A percentile compares a stretch with the other conserved stretches of the same genome.
Evolutionary conservation across 35 echinoderm and acorn worm species (phyloP).

Genomic region (Nesometra sesokonis): DNA sequence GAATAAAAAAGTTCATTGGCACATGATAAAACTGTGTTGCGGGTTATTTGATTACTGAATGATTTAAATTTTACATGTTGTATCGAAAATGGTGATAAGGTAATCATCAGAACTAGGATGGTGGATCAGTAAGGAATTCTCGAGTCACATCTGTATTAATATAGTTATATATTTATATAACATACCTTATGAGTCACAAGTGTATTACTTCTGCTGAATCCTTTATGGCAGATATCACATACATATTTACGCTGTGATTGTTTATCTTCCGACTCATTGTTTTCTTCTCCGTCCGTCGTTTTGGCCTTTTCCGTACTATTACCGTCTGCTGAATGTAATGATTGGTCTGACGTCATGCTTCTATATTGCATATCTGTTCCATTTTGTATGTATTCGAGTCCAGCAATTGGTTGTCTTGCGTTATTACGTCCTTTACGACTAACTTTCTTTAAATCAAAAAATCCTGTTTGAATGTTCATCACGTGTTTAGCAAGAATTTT

Average conservation of each 20-base stretch:
- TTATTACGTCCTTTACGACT: not conserved
- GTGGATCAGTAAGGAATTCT: too few species aligned
- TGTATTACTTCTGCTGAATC: slow-evolving; percentile 97
- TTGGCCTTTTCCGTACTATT: not conserved
- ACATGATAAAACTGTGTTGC: too few species aligned
- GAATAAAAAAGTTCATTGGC: too few species aligned
- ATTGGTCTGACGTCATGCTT: not conserved
- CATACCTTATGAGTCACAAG: slow-evolving; percentile 95
- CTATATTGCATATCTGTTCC: slow-evolving; percentile 4
- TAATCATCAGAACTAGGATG: too few species aligned
- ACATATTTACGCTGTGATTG: slow-evolving; percentile 78
- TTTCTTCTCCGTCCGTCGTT: not conserved
- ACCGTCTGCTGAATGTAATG: not conserved
- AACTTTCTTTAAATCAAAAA: not conserved
- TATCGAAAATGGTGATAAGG: too few species aligned
- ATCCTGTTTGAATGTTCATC: not conserved
- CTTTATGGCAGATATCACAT: slow-evolving; percentile 89
- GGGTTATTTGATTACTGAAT: not conserved
- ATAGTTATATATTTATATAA: too few species aligned
- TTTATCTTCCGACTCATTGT: slow-evolving; percentile 21
- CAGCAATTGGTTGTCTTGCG: not conserved
- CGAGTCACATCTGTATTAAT: too few species aligned
- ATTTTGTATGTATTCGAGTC: slow-evolving; percentile 10
- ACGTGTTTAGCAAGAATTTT: not conserved
- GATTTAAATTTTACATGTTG: not conserved